Base-by-base conservation (phyloP, 2,888 invertebrate genomes). In the Eristalis tenax region DNA sequence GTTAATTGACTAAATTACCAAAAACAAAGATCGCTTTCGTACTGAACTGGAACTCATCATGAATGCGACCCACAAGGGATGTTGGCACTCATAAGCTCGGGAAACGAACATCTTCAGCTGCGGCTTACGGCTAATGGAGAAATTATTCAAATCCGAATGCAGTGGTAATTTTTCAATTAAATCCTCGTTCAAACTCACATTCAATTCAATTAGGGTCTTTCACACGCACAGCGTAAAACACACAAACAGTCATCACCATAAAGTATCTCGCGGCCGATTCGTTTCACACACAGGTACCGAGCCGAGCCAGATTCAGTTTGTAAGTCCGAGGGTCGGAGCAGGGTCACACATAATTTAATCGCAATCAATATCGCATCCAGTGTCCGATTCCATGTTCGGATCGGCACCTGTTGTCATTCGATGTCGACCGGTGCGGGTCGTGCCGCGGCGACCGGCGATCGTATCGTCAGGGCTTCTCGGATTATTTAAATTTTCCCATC, bases 81-180 rank as follows among this genome's bases (percentile, higher is more conserved):
- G 50, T 6, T 50, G 50, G 50, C 69, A 78, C 50, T 64, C 23
- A 22, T 50, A 43, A 70, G 59, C 28, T 43, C 59, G 38, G 10
- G 56, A 63, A 63, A 56, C 65, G 26, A 56, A 15, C 5, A 8
- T 6, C 32, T 13, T 57, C 32, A 38, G 32, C 78, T 65, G 15
- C 23, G 57, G 43, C 78, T 69, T 8, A 86, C 32, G 32, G 32
- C 32, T 80, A 87, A 83, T 87, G 73, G 87, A 73, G 11, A 87
- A 87, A 83, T 83, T 87, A 87, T 87, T 83, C 83, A 87, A 87
- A 87, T 83, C 64, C 38, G 6, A 71, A 79, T 76, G 75, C 75
- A 76, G 79, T 71, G 79, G 87, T 80, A 80, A 88, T 88, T 88
- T 88, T 88, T 88, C 88, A 88, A 83, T 88, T 84, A 88, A 84